A percentile compares a stretch with the other conserved stretches of the same genome.
phyloP scores from a whole-genome alignment of 2,888 invertebrate genomes.

The Eupithecia subumbrata region DNA sequence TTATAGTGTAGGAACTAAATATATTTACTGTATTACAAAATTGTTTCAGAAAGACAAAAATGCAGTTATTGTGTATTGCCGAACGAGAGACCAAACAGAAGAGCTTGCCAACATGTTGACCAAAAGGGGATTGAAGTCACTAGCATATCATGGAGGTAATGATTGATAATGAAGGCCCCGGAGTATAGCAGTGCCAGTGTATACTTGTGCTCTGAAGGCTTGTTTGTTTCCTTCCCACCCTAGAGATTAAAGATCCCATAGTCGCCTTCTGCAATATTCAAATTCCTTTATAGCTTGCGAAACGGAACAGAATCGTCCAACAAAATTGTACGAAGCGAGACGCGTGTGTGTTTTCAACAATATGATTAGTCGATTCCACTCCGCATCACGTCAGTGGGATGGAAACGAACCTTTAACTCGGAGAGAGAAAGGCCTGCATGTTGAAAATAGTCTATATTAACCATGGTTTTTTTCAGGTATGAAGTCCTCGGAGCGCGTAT shows the following conservation, averaged over 20 bases:
- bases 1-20: background rate
- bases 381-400: background rate
- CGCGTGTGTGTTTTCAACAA: too few species aligned
- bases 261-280: background rate
- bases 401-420: background rate
- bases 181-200: too few species aligned
- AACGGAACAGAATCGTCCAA: too few species aligned
- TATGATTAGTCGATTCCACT: background rate
- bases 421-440: too few species aligned
- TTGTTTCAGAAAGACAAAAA: conserved; percentile 77
- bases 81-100: conserved; percentile 96
- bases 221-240: background rate
- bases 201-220: background rate
- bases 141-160: conserved; percentile 95
- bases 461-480: conserved; percentile 78
- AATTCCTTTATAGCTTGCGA: background rate
- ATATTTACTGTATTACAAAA: background rate
- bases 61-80: conserved; percentile 97
- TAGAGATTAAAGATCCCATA: too few species aligned
- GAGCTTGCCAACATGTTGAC: conserved; percentile 90
- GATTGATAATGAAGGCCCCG: background rate
- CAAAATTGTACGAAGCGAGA: too few species aligned
- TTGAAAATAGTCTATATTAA: background rate
- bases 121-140: conserved; percentile 88
- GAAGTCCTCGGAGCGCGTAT: conserved; percentile 88